Evolutionary conservation across 2,113 vertebrate genomes (phyloP).

Genomic region (Dinomys branickii): DNA sequence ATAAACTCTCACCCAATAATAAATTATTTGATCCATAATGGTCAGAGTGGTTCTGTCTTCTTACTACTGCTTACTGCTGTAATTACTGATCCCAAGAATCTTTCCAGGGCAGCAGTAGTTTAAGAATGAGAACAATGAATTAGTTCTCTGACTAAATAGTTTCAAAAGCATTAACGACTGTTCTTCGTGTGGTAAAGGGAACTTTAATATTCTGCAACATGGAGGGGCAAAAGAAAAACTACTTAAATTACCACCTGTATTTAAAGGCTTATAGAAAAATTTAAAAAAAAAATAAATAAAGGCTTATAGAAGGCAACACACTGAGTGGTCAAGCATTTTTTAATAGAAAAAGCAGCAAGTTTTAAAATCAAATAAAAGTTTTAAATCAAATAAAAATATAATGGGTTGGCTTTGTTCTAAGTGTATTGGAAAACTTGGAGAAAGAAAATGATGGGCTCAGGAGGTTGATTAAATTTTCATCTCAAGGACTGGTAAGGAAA

Average conservation of each 20-base stretch:
- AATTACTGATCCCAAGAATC: not conserved
- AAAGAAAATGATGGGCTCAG: not conserved
- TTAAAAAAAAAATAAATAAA: too few species aligned
- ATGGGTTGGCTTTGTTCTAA: not conserved
- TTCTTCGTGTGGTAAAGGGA: not conserved
- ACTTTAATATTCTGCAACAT: not conserved
- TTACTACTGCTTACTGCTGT: not conserved
- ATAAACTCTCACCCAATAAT: not conserved
- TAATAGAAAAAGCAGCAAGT: not conserved
- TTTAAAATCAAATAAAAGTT: not conserved
- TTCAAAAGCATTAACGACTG: not conserved
- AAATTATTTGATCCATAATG: not conserved
- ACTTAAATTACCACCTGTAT: not conserved
- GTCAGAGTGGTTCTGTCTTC: not conserved
- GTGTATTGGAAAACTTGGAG: not conserved
- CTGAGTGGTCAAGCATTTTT: not conserved
- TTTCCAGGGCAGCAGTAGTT: not conserved
- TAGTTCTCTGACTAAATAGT: not conserved
- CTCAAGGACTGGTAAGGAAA: conserved; percentile 25
- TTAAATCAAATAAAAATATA: conserved; percentile 7
- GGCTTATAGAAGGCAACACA: not conserved
- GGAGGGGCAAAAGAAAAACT: not conserved
- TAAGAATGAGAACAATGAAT: conserved; percentile 17
- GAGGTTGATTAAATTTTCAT: conserved; percentile 3
- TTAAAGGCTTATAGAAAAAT: not conserved